Base-by-base conservation (phyloP, 1,140 invertebrate species). In the Lasioglossum albipes region DNA sequence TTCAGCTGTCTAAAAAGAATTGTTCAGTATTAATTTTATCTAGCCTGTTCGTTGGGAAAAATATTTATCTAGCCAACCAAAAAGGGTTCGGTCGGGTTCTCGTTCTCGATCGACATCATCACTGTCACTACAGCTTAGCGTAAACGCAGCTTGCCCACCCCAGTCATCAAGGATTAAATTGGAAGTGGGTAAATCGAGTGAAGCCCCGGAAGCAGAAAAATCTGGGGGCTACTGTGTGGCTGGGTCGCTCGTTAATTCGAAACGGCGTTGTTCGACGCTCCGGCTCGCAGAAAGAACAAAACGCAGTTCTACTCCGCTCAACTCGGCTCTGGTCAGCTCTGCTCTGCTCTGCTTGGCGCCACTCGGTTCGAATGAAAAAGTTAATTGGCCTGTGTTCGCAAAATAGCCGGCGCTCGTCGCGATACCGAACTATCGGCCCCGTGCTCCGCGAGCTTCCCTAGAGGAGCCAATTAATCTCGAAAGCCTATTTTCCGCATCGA, bases 361-460 rank as follows among this genome's bases (percentile, higher is more conserved):
- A 74, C 79, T 75, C 52, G 31, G 70, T 54, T 22, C 81, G 82
- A 86, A 85, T 82, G 84, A 86, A 86, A 86, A 86, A 85, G 83
- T 86, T 86, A 86, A 86, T 86, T 86, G 79, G 68, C 36, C 83
- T 57, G 57, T 73, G 67, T 70, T 82, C 22, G 75, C 69, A 54
- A 82, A 85, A 79, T 82, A 61, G 52, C 49, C 70, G 61, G 64
- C 64, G 67, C 52, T 61, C 62, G 36, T 65, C 71, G 36, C 68
- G 76, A 62, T 85, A 69, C 31, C 75, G 49, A 52, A 41, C 59
- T 67, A 49, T 57, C 27, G 12, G 12, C 64, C 31, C 45, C 36
- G 57, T 79, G 20, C 66, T 16, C 31, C n/a, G 31, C 42, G 66
- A 12, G 31, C 10, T 16, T 41, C 45, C 41, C 27, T 45, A 16